A percentile compares a stretch with the other conserved stretches of the same genome.
These are phyloP conservation scores for Mesorhabditis belari DNA, from an alignment of 2,888 invertebrate species.

Conservation along the genomic window DNA sequence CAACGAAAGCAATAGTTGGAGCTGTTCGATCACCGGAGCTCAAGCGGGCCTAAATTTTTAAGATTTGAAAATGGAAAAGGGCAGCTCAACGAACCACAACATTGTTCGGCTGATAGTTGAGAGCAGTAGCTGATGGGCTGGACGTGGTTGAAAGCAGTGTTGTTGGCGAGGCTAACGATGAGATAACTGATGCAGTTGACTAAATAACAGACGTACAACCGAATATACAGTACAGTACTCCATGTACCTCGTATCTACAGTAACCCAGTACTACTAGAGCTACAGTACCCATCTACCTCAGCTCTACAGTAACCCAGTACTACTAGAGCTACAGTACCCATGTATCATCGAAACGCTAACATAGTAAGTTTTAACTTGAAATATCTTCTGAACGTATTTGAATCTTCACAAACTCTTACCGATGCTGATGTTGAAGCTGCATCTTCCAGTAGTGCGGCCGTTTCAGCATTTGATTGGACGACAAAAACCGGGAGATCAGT, in stretches of 20 bases:
- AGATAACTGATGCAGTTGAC: background rate
- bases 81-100: background rate
- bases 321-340: too few species aligned
- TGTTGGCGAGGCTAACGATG: background rate
- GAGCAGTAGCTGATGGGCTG: slow-evolving; percentile 1
- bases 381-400: too few species aligned
- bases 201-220: background rate
- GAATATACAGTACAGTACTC: too few species aligned
- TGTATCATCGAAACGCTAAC: too few species aligned
- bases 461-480: background rate
- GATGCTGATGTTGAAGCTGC: background rate
- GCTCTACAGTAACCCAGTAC: too few species aligned
- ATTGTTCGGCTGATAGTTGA: slow-evolving; percentile 4
- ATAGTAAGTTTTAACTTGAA: too few species aligned
- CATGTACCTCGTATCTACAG: too few species aligned
- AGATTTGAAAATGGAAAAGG: background rate
- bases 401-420: background rate
- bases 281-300: too few species aligned
- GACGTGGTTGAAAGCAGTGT: slow-evolving; percentile 1
- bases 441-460: background rate
- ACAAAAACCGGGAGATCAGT: background rate
- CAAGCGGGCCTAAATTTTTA: slow-evolving; percentile 34
- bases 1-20: slow-evolving; percentile 81
- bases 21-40: slow-evolving; percentile 54
- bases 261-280: too few species aligned